Evolutionary conservation across 2,888 invertebrate genomes (phyloP).

Genomic region (Pristionchus mayeri): DNA sequence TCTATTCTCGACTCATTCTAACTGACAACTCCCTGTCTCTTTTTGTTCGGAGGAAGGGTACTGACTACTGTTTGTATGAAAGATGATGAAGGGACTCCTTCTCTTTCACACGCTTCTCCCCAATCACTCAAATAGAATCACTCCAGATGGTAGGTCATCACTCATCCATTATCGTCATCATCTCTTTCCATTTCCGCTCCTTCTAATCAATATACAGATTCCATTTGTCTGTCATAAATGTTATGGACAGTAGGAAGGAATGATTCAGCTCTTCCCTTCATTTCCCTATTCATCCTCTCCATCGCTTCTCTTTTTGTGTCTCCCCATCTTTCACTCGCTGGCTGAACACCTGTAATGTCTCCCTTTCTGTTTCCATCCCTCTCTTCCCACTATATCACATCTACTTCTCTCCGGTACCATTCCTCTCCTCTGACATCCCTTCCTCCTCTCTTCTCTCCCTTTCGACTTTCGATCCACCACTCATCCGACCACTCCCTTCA

Average conservation of each 20-base stretch:
- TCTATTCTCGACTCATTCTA: conserved; percentile 26
- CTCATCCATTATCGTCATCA: background rate
- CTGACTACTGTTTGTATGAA: conserved; percentile 44
- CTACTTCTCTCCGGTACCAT: background rate
- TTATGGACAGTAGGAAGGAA: conserved; percentile 19
- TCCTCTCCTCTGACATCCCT: background rate
- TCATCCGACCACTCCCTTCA: conserved; percentile 23
- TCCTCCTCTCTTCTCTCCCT: background rate
- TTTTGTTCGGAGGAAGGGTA: background rate
- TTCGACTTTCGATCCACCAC: background rate
- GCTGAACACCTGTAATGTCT: background rate
- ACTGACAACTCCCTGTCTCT: conserved; percentile 16
- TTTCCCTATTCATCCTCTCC: conserved; percentile 15
- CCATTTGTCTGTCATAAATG: conserved; percentile 9
- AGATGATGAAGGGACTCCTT: conserved; percentile 31
- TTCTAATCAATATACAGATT: conserved; percentile 7
- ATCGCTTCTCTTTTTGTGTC: conserved; percentile 14
- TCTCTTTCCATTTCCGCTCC: background rate
- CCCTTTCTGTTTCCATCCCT: background rate
- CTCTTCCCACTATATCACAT: background rate
- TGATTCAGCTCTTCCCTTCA: conserved; percentile 17
- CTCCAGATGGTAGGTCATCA: background rate
- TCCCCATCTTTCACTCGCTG: background rate
- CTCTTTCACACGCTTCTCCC: conserved; percentile 16
- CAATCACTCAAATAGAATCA: conserved; percentile 20